Evolutionary conservation across 2,888 invertebrate species (phyloP).

Genomic region (Aleiodes leptofemur): DNA sequence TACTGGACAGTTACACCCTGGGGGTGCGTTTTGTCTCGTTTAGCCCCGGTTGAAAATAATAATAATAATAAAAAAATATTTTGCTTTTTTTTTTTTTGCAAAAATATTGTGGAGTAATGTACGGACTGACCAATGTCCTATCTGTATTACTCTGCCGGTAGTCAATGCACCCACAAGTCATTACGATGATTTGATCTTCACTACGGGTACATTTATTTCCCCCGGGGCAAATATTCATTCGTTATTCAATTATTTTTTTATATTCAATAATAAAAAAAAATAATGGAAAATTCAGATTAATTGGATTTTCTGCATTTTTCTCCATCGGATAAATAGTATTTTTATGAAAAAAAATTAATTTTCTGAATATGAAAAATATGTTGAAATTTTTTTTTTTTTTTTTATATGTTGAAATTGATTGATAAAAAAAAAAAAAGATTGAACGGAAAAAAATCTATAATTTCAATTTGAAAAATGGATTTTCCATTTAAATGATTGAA

Average conservation of each 20-base stretch:
- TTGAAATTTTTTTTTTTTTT: no score
- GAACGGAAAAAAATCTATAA: no score
- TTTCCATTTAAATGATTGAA: slow-evolving; percentile 45
- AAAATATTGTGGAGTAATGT: slow-evolving; percentile 24
- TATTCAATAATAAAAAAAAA: background rate
- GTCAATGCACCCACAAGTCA: slow-evolving; percentile 17
- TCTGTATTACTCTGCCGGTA: slow-evolving; percentile 14
- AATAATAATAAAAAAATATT: no score
- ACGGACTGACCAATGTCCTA: background rate
- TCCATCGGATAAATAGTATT: background rate
- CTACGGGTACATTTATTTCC: background rate
- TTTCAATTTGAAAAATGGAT: no score
- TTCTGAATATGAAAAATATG: no score
- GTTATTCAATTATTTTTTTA: slow-evolving; percentile 12
- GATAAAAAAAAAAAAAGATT: no score
- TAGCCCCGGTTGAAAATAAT: slow-evolving; percentile 10
- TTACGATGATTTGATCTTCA: slow-evolving; percentile 12
- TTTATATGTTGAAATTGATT: no score
- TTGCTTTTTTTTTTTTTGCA: no score
- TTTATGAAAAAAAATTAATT: no score
- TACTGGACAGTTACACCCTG: slow-evolving; percentile 39
- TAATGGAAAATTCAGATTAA: no score
- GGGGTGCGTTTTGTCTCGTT: slow-evolving; percentile 41
- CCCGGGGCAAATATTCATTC: background rate
- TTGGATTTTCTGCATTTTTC: background rate